Conservation (phyloP, 1,140 invertebrate species). For the Liolophura sinensis region DNA sequence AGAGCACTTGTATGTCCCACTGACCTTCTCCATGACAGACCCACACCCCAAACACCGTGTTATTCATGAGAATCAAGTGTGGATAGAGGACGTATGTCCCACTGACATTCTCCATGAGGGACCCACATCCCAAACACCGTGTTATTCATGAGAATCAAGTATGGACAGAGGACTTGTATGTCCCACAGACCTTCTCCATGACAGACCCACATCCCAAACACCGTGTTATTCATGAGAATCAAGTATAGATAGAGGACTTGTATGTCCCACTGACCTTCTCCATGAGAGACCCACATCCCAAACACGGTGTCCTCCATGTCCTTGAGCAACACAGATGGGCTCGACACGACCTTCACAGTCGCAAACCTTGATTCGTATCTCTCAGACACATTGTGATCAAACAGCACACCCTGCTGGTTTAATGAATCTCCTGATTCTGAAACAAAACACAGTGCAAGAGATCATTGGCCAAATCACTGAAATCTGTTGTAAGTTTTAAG, state of each 20-base stretch:
- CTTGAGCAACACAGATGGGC: conserved; percentile 80
- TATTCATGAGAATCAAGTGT: no score
- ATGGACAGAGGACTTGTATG: neutral
- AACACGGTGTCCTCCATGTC: conserved; percentile 83
- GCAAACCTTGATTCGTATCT: conserved; percentile 91
- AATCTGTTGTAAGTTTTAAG: neutral
- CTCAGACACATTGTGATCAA: conserved; percentile 86
- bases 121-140: conserved; percentile 90
- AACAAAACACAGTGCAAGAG: neutral
- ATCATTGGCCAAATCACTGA: conserved; percentile 6
- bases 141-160: conserved; percentile 85
- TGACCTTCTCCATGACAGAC: conserved; percentile 95
- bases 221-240: conserved; percentile 13
- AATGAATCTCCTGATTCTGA: conserved; percentile 25
- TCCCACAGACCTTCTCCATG: conserved; percentile 87
- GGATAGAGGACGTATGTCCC: neutral
- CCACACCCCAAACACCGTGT: conserved; percentile 87
- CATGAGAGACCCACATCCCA: conserved; percentile 97
- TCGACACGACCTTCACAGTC: conserved; percentile 74
- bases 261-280: conserved; percentile 75
- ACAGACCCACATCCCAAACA: conserved; percentile 93
- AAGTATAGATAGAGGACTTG: neutral
- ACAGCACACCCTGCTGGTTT: conserved; percentile 67
- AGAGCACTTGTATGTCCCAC: conserved; percentile 31
- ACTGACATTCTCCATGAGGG: conserved; percentile 93